Conservation (phyloP, 2,113 vertebrate species). For the Anolis sagrei region DNA sequence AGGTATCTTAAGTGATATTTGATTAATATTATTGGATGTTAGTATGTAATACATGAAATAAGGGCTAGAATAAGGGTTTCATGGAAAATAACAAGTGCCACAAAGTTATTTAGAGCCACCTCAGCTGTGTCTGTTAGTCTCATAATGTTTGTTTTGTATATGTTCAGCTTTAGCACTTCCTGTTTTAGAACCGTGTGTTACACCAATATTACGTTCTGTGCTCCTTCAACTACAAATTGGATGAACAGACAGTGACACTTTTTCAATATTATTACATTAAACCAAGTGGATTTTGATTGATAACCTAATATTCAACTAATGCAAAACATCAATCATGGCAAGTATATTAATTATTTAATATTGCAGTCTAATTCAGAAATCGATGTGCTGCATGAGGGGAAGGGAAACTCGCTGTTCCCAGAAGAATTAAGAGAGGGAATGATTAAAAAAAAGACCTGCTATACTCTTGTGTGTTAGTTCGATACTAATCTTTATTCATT, state of each 20-base stretch:
- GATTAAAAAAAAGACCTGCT: conserved; percentile 84
- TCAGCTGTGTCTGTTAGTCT: conserved; percentile 54
- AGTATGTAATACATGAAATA: conserved; percentile 38
- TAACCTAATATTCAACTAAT: conserved; percentile 99
- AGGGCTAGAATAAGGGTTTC: conserved; percentile 39
- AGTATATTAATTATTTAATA: conserved; percentile 99
- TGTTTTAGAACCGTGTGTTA: conserved; percentile 81
- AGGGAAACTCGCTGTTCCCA: conserved; percentile 86
- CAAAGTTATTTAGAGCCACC: conserved; percentile 65
- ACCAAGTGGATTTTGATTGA: conserved; percentile 99
- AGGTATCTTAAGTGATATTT: neutral
- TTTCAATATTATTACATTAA: conserved; percentile 99
- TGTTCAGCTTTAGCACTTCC: conserved; percentile 71
- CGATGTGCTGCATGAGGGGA: conserved; percentile 87
- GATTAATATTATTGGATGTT: neutral
- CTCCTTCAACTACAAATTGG: conserved; percentile 98
- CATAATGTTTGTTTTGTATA: conserved; percentile 65
- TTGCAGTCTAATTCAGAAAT: conserved; percentile 99
- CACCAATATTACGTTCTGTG: conserved; percentile 88
- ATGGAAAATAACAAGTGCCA: conserved; percentile 67
- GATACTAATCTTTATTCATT: conserved; percentile 94
- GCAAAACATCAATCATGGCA: conserved; percentile 99
- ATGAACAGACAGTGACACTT: conserved; percentile 97
- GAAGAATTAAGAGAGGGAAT: conserved; percentile 90
- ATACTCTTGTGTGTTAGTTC: conserved; percentile 80